These are phyloP conservation scores for Sigmodon hispidus DNA, from an alignment of 2,113 vertebrate genomes.

Conservation along the genomic window DNA sequence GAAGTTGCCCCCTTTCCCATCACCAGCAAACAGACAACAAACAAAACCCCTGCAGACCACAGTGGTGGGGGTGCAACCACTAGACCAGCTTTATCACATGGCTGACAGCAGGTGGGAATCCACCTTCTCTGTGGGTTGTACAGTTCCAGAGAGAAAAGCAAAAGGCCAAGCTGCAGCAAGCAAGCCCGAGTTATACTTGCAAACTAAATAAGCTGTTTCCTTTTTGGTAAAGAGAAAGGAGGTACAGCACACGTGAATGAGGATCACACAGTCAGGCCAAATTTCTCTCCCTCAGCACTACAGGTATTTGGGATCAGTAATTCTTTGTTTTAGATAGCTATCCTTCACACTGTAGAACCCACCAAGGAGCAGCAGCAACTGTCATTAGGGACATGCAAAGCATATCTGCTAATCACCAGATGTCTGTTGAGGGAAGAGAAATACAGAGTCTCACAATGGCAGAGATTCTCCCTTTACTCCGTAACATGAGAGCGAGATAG, in stretches of 20 bases:
- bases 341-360: neutral
- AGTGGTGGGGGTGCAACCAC: neutral
- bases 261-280: rapidly evolving
- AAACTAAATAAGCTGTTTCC: constrained; percentile 9
- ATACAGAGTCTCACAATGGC: neutral
- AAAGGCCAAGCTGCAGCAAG: constrained; percentile 5
- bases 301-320: neutral
- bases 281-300: neutral
- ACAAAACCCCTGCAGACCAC: constrained; percentile 48
- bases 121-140: constrained; percentile 32
- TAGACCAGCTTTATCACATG: constrained; percentile 47
- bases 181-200: neutral
- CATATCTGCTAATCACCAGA: neutral
- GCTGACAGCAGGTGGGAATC: constrained; percentile 53
- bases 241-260: neutral
- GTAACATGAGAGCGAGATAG: neutral
- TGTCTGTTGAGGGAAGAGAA: neutral
- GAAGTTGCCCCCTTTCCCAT: constrained; percentile 68
- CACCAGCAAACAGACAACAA: constrained; percentile 73
- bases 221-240: neutral
- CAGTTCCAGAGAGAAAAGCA: constrained; percentile 43
- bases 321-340: neutral
- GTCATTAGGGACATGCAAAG: neutral
- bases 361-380: neutral
- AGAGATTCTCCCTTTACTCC: neutral